phyloP scores from a whole-genome alignment of 2,888 invertebrate species.

The Diplazon laetatorius region DNA sequence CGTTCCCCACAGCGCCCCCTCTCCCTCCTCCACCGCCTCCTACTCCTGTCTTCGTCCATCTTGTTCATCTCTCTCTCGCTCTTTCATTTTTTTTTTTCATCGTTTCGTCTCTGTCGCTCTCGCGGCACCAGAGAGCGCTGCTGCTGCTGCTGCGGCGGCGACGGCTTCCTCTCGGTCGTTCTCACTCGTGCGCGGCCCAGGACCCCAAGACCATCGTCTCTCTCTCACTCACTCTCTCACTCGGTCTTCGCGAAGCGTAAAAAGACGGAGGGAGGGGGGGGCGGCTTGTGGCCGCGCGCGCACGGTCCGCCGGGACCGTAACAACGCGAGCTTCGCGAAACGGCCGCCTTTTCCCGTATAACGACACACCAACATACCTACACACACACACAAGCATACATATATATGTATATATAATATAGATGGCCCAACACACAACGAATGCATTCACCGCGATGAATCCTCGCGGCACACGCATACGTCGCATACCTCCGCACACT shows the following conservation, averaged over 20 bases:
- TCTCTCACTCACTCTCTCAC: constrained; percentile 49
- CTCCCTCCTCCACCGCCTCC: too few relatives aligned
- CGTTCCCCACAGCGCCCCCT: constrained; percentile 31
- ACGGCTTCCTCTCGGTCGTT: constrained; percentile 15
- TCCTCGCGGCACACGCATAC: not conserved
- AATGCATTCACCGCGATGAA: constrained; percentile 22
- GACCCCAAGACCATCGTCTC: constrained; percentile 63
- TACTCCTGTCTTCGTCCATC: constrained; percentile 60
- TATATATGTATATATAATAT: too few relatives aligned
- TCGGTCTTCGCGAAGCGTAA: constrained; percentile 69
- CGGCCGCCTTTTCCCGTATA: constrained; percentile 43
- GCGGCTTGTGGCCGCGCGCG: constrained; percentile 70
- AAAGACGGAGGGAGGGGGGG: too few relatives aligned
- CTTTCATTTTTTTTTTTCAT: constrained; percentile 54
- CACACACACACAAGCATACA: too few relatives aligned
- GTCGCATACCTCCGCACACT: constrained; percentile 4
- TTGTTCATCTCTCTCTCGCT: constrained; percentile 23
- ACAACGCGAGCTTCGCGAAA: constrained; percentile 56
- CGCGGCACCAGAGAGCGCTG: constrained; percentile 38
- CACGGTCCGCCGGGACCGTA: constrained; percentile 70
- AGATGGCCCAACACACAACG: too few relatives aligned
- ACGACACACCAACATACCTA: not conserved
- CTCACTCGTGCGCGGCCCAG: constrained; percentile 22
- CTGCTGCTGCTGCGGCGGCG: constrained; percentile 1
- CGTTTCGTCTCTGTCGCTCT: constrained; percentile 60